Evolutionary conservation across 2,797 vertebrate genomes (phyloP).

Genomic region (Microtus californicus): DNA sequence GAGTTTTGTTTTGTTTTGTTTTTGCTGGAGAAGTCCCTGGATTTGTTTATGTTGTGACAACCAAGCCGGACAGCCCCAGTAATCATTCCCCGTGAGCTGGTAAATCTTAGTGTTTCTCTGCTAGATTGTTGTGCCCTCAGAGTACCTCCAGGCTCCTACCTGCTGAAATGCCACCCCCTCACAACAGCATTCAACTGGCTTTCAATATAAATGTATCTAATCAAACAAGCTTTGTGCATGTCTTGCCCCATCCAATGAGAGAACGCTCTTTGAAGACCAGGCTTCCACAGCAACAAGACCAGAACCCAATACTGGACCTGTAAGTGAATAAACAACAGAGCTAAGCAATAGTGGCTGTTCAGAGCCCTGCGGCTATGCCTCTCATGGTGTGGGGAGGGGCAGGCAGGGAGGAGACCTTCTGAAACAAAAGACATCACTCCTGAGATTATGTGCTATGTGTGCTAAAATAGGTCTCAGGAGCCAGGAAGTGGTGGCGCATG

Average conservation of each 20-base stretch:
- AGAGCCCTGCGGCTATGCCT: background rate
- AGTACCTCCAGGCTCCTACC: background rate
- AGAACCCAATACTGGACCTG: background rate
- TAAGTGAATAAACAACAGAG: background rate
- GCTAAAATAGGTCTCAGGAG: background rate
- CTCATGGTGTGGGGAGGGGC: no score
- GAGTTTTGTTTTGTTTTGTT: background rate
- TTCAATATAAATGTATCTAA: slow-evolving; percentile 11
- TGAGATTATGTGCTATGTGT: background rate
- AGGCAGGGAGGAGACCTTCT: background rate
- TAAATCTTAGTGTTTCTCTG: slow-evolving; percentile 17
- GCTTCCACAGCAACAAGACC: background rate
- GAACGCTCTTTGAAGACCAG: background rate
- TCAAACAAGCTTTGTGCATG: background rate
- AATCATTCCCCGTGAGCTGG: background rate
- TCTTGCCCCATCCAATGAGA: background rate
- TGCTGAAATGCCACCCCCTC: background rate
- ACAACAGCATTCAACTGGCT: background rate
- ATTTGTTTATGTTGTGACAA: slow-evolving; percentile 47
- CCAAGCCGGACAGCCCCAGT: background rate
- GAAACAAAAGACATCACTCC: background rate
- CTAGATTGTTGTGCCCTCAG: background rate
- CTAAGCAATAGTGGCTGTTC: slow-evolving; percentile 7
- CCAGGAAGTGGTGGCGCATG: background rate
- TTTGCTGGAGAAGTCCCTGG: background rate